Base-by-base conservation (phyloP, 1,140 invertebrate species). In the Drosophila rhopaloa region DNA sequence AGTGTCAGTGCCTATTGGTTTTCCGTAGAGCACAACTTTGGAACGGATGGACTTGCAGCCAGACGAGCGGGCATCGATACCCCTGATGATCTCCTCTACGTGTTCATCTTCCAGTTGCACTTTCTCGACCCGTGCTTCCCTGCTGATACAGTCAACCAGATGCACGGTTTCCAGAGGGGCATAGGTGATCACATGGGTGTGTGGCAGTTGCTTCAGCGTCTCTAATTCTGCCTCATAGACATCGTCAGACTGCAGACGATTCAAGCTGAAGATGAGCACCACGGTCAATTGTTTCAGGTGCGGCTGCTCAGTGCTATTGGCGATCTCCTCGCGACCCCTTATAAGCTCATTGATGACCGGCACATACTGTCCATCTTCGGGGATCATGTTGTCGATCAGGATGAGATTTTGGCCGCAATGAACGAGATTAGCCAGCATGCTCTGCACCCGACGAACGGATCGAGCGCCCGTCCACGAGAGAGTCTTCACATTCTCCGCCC, bases 211-310 rank as follows among this genome's bases (percentile, higher is more conserved):
- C 93, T 93, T 10, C 2, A 95, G 65, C 65, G 94, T 93, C 73
- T 94, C 93, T 58, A 94, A 91, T 65, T 94, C 94, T 67, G 95
- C 86, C 76, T 95, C 94, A 35, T 40, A 32, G 1, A 2, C n/a
- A 9, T 41, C 27, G 5, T 59, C 27, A n/a, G 37, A 2, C 16
- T 59, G 60, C 60, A 59, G 14, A 7, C 60, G 14, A 32, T 24
- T 62, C 4, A 62, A 27, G 13, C 14, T 59, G 14, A 62, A 59
- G 27, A 62, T 24, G 7, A 60, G n/a, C 11, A 62, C 10, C 13
- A 62, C 27, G 4, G 60, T 59, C 16, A 62, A 13, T 13, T 11
- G 55, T n/a, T 59, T 62, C 16, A 59, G 37, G 2, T 62, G 38
- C 55, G 13, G 10, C 38, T 62, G 60, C 40, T 41, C 27, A 7